These are phyloP conservation scores for Glaucopsyche alexis DNA, from an alignment of 2,888 invertebrate genomes.

Conservation along the genomic window DNA sequence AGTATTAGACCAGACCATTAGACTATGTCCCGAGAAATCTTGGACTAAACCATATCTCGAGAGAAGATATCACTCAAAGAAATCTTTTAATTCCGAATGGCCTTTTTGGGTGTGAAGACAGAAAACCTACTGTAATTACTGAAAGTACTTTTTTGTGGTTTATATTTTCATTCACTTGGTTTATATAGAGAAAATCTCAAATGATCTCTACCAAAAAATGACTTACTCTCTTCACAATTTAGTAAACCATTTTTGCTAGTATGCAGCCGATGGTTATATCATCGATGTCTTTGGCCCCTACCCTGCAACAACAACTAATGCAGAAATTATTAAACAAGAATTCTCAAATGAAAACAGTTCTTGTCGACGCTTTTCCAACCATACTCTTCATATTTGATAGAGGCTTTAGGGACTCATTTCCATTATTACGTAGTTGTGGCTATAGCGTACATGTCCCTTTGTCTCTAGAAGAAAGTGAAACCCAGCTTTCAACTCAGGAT, in stretches of 20 bases:
- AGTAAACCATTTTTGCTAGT: background rate
- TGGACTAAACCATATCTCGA: constrained; percentile 27
- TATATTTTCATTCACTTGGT: too few species aligned
- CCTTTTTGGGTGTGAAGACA: background rate
- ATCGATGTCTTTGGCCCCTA: background rate
- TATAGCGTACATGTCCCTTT: background rate
- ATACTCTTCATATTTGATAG: background rate
- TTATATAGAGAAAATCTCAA: background rate
- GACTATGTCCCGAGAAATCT: constrained; percentile 34
- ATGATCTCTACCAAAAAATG: background rate
- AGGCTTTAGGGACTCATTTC: background rate
- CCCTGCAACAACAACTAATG: background rate
- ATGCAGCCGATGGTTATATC: background rate
- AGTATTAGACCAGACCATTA: constrained; percentile 27
- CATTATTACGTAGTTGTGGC: background rate
- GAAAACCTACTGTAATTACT: background rate
- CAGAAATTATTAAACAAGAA: background rate
- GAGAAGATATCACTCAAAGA: constrained; percentile 13
- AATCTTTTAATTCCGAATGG: constrained; percentile 12
- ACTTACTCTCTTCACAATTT: background rate
- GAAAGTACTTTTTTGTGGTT: background rate
- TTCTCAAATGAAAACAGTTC: background rate
- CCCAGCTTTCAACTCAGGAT: background rate
- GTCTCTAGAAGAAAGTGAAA: constrained; percentile 6
- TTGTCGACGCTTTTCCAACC: background rate